These are phyloP conservation scores for Oceanodroma tethys DNA, from an alignment of 2,113 vertebrate species.

Conservation along the genomic window DNA sequence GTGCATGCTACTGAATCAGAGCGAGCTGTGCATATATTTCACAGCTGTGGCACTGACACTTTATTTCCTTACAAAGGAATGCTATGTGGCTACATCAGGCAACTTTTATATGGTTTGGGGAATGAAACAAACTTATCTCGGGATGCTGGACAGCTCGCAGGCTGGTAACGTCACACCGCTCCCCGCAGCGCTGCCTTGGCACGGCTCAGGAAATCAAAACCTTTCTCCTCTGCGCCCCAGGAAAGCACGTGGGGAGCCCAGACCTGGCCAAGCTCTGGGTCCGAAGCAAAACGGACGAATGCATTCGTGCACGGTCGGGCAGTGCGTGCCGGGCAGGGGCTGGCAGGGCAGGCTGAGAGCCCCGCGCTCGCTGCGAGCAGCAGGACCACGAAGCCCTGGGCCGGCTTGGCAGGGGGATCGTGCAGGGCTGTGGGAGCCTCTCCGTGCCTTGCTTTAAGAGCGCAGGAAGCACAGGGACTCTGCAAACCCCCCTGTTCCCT, in stretches of 20 bases:
- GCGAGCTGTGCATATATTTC: background rate
- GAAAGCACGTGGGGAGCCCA: accelerated
- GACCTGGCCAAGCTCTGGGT: background rate
- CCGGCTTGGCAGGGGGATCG: background rate
- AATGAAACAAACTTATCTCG: background rate
- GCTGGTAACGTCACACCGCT: background rate
- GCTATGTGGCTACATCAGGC: background rate
- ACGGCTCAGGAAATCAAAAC: background rate
- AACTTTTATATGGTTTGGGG: background rate
- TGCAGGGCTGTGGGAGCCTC: background rate
- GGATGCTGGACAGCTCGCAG: background rate
- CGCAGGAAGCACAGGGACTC: background rate
- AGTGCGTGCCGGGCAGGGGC: background rate
- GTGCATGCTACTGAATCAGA: background rate
- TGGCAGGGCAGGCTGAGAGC: background rate
- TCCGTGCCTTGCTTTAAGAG: background rate
- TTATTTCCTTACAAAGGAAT: slow-evolving; percentile 42
- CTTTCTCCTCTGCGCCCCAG: accelerated
- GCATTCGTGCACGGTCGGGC: accelerated
- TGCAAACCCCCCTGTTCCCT: background rate
- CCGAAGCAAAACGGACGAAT: accelerated
- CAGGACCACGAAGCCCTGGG: accelerated
- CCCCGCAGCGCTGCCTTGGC: background rate
- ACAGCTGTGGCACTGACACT: slow-evolving; percentile 51
- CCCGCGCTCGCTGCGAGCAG: background rate